Evolutionary conservation across 2,888 invertebrate genomes (phyloP), one percentile per base, ranked within the genome.

Genomic region (Gandaritis pyraliata): DNA sequence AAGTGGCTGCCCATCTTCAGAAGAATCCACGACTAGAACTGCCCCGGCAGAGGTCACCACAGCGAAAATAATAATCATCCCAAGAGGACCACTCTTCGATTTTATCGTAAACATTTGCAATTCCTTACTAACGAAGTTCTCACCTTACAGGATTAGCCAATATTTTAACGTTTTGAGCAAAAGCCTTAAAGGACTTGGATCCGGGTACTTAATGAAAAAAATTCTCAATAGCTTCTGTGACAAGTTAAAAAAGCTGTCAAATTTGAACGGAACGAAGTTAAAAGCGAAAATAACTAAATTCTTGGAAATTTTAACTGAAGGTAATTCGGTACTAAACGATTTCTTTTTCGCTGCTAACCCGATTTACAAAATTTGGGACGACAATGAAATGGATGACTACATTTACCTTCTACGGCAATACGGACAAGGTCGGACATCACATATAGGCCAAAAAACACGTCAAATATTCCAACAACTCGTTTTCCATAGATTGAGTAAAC

Each of bases 51-150:
- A 56, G 4, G 64, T 59, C 7, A 69, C 71, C 2, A 64, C 64
- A 13, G 29, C 49, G 30, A 69, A 68, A 53, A 38, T 52, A 2
- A 61, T 61, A 18, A 54, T 59, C 0, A 46, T 73, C 23, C 75
- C 84, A 2, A 68, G 55, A 33, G 88, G 88, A 6, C 78, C 84
- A 1, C 79, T 86, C 48, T 84, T 77, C 56, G 71, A 85, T 56
- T 84, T 88, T 16, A 60, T 87, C 2, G 66, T 73, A 7, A 81
- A 82, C 48, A 73, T 88, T 36, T 88, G 85, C 61, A 69, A 77
- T 15, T 70, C 76, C 7, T 64, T 86, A 49, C 62, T 84, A 18
- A 68, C 72, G 7, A 75, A 77, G 57, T 83, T 83, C 57, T 46
- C 65, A 5, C 29, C 39, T 13, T 61, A 69, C 23, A 74, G 68